Conservation (phyloP, 2,113 vertebrate species). For the Dromiciops gliroides region DNA sequence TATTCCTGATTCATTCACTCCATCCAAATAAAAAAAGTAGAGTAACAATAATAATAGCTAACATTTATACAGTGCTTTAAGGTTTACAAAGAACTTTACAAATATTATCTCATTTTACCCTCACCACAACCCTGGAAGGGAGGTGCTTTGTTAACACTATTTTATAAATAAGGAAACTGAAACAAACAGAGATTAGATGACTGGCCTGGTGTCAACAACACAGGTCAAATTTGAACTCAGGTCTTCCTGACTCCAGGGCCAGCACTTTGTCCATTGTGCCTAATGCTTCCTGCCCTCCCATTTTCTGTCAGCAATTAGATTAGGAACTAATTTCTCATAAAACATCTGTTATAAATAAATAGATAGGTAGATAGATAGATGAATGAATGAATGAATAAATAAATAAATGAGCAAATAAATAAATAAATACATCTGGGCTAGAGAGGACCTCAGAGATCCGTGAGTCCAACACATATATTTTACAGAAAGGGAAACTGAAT, state of each 20-base stretch:
- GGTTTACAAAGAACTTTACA: neutral
- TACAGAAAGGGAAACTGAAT: neutral
- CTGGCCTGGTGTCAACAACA: neutral
- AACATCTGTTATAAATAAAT: too few species aligned
- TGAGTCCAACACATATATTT: constrained; percentile 4
- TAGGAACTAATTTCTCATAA: neutral
- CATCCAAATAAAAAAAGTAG: neutral
- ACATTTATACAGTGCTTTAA: neutral
- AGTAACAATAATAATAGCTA: neutral
- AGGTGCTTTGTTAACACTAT: neutral
- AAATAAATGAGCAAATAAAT: too few species aligned
- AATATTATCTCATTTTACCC: neutral
- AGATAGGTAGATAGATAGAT: too few species aligned
- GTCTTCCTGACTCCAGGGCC: neutral
- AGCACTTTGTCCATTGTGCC: neutral
- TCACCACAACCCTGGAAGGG: neutral
- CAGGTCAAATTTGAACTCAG: neutral
- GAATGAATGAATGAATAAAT: too few species aligned
- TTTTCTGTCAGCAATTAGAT: neutral
- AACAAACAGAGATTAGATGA: neutral
- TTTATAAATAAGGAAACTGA: neutral
- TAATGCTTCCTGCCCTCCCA: neutral
- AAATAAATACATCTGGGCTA: too few species aligned
- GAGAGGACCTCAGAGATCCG: neutral
- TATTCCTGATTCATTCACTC: neutral